Evolutionary conservation across 2,113 vertebrate genomes (phyloP), one percentile per base, ranked within the genome.

Genomic region (Columba livia): DNA sequence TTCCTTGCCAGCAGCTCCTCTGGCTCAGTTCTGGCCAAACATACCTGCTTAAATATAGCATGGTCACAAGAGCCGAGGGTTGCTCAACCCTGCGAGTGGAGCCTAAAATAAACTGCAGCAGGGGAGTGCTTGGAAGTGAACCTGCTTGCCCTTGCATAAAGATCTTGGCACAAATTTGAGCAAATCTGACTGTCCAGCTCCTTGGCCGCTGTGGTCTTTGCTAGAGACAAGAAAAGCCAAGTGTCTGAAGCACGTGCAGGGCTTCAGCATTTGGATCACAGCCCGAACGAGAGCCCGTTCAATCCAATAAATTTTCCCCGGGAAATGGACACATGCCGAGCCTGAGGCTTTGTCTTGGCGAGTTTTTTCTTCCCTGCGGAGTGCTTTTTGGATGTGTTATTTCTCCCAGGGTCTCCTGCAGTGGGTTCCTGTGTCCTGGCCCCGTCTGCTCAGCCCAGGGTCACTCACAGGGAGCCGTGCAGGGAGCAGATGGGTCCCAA

Each of bases 401-500:
- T 31, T 61, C 74, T 64, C 28, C 10, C 2, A 36, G 57, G 51
- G 15, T 16, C 32, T 95, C 32, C 58, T 6, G 4, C 4, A 2
- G 48, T 2, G 1, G 36, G 48, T 67, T 58, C 8, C n/a, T 1
- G 1, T 47, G 69, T 61, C 44, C 44, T 71, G 38, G 38, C 31
- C 47, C 58, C 44, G 5, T 72, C 31, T 85, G 4, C 26, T 75
- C 53, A 36, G 40, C 50, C 36, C 8, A 25, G 61, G 24, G 50
- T 53, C 70, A 16, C 25, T 29, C 28, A 6, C 0, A 0, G 44
- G 47, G 0, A 0, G 65, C 79, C 6, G 2, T 29, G 34, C 71
- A 29, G 34, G 48, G 64, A 66, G 50, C 61, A 61, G 75, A 69
- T 61, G 1, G 0, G 1, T 50, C 18, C 65, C 32, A 40, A 42